Base-by-base conservation (phyloP, 2,113 vertebrate species). In the Myrmophylax atrothorax region DNA sequence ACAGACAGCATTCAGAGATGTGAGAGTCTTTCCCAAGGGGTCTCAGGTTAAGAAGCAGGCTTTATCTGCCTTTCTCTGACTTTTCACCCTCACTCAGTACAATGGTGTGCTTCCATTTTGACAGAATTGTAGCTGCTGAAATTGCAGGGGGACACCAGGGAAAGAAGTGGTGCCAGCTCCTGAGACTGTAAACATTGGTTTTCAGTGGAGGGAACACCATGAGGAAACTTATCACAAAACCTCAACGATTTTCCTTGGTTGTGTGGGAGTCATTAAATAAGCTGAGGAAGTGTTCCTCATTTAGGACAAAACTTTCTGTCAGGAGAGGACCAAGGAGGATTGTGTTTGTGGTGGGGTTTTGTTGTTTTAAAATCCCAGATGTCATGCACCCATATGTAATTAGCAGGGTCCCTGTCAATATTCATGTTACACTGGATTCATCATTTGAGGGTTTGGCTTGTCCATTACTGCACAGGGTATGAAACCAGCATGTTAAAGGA, bases 211-310 rank as follows among this genome's bases (percentile, higher is more conserved):
- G 46, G 33, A 92, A 70, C 47, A 84, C 87, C 56, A 58, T 11
- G n/a, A 84, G 62, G 49, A 92, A 95, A 85, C 17, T 31, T 55
- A 52, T 68, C 87, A 69, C 66, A 68, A 96, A 93, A 85, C 91
- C 80, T 90, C 94, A 63, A 18, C 0, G 8, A 59, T 88, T 83
- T 87, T 29, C 31, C 62, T 79, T 63, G 50, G 46, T 63, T 74
- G 47, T 63, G 64, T 88, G 64, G 63, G 76, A 92, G 58, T 55
- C 50, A 29, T 70, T 90, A 70, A 83, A 73, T 38, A 75, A 95
- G 9, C 23, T 74, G 42, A 47, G n/a, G 37, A 86, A 63, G 38
- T 0, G 1, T 55, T 91, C 50, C 53, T 84, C 58, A 69, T 50
- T 50, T 31, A 73, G 70, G 88, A 89, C 70, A 96, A 78, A 89